These are phyloP conservation scores for Microtus richardsoni DNA, from an alignment of 2,113 vertebrate species.

Conservation along the genomic window DNA sequence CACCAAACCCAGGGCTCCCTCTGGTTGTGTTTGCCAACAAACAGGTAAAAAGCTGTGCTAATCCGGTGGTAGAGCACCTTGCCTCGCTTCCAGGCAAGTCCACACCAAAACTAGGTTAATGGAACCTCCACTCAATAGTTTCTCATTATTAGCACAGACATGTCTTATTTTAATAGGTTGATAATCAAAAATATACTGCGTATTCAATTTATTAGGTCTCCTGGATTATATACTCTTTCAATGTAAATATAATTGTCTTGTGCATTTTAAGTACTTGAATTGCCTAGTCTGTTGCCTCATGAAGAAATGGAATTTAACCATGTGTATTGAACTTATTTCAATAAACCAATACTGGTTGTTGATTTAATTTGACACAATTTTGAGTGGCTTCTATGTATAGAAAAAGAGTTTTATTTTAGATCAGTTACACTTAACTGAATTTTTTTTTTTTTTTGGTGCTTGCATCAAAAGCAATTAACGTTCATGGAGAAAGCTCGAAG, in stretches of 20 bases:
- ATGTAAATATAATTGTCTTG: background rate
- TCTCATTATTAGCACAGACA: constrained; percentile 11
- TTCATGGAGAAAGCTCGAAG: constrained; percentile 29
- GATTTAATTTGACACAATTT: constrained; percentile 18
- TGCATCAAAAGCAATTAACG: background rate
- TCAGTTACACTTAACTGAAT: background rate
- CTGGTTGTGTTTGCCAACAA: constrained; percentile 96
- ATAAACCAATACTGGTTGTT: constrained; percentile 8
- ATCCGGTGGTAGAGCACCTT: background rate
- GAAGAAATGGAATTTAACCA: background rate
- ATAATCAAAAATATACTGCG: background rate
- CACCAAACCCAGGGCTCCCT: constrained; percentile 88
- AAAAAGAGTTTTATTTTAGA: constrained; percentile 38
- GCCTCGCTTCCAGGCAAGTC: background rate
- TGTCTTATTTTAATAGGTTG: background rate
- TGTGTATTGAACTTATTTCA: constrained; percentile 8
- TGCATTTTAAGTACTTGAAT: background rate
- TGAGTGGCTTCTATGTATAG: background rate
- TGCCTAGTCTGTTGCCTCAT: background rate
- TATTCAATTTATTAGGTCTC: background rate
- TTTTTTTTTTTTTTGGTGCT: background rate
- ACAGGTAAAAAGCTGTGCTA: constrained; percentile 89
- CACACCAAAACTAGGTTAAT: background rate
- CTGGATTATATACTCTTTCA: constrained; percentile 22
- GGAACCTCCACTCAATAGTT: background rate